Percentiles rank a stretch among this genome's conserved stretches.
Evolutionary conservation across 2,888 invertebrate genomes (phyloP).

Genomic region (Drosophila tanythrix): DNA sequence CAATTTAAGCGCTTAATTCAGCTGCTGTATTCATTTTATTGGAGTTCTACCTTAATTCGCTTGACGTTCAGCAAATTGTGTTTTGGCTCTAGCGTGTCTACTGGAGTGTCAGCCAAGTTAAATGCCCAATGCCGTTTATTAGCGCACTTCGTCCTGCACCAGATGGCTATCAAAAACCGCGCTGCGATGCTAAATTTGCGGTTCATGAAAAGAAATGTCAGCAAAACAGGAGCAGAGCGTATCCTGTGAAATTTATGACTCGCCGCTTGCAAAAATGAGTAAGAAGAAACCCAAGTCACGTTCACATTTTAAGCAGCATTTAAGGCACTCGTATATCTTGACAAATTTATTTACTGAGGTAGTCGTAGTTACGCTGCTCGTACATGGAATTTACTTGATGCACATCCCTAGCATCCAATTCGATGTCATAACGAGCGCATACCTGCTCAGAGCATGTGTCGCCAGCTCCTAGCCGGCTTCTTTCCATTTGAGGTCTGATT

Average conservation of each 20-base stretch:
- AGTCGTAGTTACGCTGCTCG: constrained; percentile 22
- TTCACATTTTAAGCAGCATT: constrained; percentile 51
- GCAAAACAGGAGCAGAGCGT: constrained; percentile 52
- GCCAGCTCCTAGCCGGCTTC: accelerated
- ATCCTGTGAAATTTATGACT: constrained; percentile 64
- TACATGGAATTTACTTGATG: constrained; percentile 12
- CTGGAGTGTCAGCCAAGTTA: constrained; percentile 40
- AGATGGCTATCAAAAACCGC: constrained; percentile 64
- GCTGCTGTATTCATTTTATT: neutral
- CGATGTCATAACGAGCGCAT: neutral
- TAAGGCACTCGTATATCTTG: constrained; percentile 24
- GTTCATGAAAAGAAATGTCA: constrained; percentile 71
- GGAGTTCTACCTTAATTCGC: neutral
- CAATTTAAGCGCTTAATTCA: neutral
- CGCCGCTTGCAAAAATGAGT: constrained; percentile 10
- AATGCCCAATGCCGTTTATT: constrained; percentile 71
- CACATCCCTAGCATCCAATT: neutral
- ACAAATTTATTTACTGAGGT: constrained; percentile 48
- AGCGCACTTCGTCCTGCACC: constrained; percentile 56
- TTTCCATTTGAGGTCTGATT: neutral
- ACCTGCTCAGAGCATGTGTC: neutral
- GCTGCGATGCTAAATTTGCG: constrained; percentile 68
- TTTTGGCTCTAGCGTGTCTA: constrained; percentile 6
- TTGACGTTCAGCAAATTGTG: neutral
- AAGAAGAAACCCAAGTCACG: constrained; percentile 44